These are phyloP conservation scores for Athalia rosae DNA, from an alignment of 2,888 invertebrate genomes.

Conservation along the genomic window DNA sequence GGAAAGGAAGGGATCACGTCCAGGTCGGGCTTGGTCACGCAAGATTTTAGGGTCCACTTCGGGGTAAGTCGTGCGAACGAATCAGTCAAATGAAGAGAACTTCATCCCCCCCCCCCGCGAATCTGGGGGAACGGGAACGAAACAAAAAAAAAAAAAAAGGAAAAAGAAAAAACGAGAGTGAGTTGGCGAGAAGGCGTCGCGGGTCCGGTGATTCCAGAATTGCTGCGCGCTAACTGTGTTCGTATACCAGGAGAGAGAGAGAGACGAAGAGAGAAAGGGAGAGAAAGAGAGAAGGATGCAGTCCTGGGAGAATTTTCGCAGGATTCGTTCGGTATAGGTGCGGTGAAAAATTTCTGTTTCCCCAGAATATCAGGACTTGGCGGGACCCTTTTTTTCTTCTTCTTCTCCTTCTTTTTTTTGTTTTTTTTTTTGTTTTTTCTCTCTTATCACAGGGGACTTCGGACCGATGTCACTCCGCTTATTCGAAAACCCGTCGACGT, in stretches of 20 bases:
- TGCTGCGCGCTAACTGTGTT: too few species aligned
- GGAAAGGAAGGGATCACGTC: not conserved
- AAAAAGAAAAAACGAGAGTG: not conserved
- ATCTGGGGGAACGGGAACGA: constrained; percentile 60
- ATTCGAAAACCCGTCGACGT: constrained; percentile 38
- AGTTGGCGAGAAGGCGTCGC: too few species aligned
- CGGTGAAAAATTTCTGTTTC: too few species aligned
- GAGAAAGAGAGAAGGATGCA: not conserved
- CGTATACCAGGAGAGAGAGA: not conserved
- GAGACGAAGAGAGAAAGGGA: not conserved
- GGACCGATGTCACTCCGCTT: constrained; percentile 9
- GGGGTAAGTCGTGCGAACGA: constrained; percentile 57
- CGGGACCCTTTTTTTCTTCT: too few species aligned
- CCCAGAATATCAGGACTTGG: too few species aligned
- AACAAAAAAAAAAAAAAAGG: constrained; percentile 42
- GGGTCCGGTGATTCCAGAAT: too few species aligned
- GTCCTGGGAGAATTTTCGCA: too few species aligned
- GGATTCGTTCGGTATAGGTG: too few species aligned
- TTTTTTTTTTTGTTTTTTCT: too few species aligned
- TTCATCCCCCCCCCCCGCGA: constrained; percentile 50
- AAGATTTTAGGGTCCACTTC: constrained; percentile 41
- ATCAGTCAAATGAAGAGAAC: constrained; percentile 65
- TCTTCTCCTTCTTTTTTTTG: too few species aligned
- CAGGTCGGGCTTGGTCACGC: constrained; percentile 43
- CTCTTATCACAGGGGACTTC: constrained; percentile 29